Evolutionary conservation across 92 coral and sea anemone genomes (phyloP), one percentile per base, ranked within the genome.

Genomic region (Scolanthus callimorphus): DNA sequence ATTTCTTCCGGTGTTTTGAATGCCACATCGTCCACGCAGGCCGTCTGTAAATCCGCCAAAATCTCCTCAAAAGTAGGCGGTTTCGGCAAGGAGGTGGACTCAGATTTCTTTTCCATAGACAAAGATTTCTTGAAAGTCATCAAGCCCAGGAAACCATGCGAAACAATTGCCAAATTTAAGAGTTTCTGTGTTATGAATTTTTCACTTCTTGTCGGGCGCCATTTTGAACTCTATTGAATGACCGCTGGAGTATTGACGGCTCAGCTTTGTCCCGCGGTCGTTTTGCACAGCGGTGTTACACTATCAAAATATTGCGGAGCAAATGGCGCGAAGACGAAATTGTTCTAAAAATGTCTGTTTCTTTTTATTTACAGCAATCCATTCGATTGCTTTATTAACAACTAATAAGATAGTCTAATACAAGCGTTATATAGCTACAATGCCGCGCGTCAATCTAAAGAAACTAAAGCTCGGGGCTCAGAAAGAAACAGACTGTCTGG

Each of bases 191-290:
- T n/a, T n/a, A n/a, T n/a, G n/a, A n/a, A n/a, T n/a, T n/a, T n/a
- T n/a, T n/a, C n/a, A n/a, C n/a, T n/a, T 31, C 25, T 66, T 41
- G 52, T 51, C 51, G 20, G 54, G 44, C 59, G 73, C 73, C 73
- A 53, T 66, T 41, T 66, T 66, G 61, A 49, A 49, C 39, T 52
- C 11, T 49, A 24, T 13, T 12, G 2, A 20, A 27, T 19, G 27
- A 31, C 73, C 54, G 73, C 73, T 66, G 62, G 51, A 9, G 31
- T 19, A 1, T 24, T 11, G 54, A 27, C 45, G 73, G 61, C 26
- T 60, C 53, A 60, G 51, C 26, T 4, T 44, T 34, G 43, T 1
- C 6, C 22, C 3, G 24, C 8, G 3, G n/a, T n/a, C n/a, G n/a
- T 24, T 17, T 20, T 50, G 57, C 25, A 50, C 57, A 50, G 57